phyloP scores from a whole-genome alignment of 2,113 vertebrate genomes.

The Notothenia coriiceps region DNA sequence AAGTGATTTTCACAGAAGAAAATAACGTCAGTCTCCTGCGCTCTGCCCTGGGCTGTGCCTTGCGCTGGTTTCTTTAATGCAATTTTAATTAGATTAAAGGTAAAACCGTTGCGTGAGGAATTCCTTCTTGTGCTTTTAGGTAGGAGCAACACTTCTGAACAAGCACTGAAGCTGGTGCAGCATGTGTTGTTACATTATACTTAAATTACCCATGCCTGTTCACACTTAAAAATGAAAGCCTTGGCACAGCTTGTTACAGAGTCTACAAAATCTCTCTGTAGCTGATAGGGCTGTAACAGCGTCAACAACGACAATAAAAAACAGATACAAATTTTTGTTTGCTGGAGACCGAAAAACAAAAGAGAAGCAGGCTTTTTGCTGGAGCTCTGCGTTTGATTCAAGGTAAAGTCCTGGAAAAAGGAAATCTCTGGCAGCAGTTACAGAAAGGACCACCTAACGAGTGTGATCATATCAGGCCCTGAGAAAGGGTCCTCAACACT shows the following conservation, averaged over 20 bases:
- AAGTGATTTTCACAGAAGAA: slow-evolving; percentile 16
- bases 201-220: slow-evolving; percentile 58
- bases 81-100: slow-evolving; percentile 24
- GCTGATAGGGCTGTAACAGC: slow-evolving; percentile 54
- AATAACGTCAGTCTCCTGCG: background rate
- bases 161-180: slow-evolving; percentile 11
- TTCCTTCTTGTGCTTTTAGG: slow-evolving; percentile 19
- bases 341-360: slow-evolving; percentile 26
- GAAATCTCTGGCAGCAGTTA: slow-evolving; percentile 42
- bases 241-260: slow-evolving; percentile 49
- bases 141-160: slow-evolving; percentile 24
- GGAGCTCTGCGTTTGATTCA: slow-evolving; percentile 59
- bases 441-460: slow-evolving; percentile 80
- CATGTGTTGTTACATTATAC: slow-evolving; percentile 44
- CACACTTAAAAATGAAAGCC: slow-evolving; percentile 62
- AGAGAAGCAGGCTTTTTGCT: slow-evolving; percentile 45
- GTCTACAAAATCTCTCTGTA: slow-evolving; percentile 39
- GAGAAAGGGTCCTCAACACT: slow-evolving; percentile 57
- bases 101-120: slow-evolving; percentile 21
- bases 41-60: background rate
- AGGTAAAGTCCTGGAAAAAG: slow-evolving; percentile 67
- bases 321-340: slow-evolving; percentile 41
- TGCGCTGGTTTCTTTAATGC: slow-evolving; percentile 2
- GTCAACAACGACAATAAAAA: slow-evolving; percentile 65
- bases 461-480: slow-evolving; percentile 60